These are phyloP conservation scores for Pangasius sanitwongsei DNA, from an alignment of 2,797 vertebrate species.

Conservation along the genomic window DNA sequence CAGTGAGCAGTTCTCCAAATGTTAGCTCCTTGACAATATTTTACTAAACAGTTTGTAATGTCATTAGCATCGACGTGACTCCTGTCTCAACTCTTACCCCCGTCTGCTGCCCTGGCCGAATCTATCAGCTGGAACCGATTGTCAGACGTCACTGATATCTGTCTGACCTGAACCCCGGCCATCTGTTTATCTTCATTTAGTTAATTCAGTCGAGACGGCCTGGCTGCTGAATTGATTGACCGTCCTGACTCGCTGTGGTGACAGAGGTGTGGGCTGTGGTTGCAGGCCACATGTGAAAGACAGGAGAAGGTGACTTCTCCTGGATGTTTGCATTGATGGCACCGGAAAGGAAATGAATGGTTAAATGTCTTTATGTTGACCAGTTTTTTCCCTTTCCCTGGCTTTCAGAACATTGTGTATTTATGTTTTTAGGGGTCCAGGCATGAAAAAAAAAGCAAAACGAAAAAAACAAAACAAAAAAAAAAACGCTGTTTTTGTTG, in stretches of 20 bases:
- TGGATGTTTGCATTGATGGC: neutral
- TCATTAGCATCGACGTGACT: constrained; percentile 61
- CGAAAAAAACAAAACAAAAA: neutral
- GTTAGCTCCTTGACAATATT: constrained; percentile 64
- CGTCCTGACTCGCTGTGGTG: neutral
- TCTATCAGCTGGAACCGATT: constrained; percentile 55
- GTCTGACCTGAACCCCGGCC: constrained; percentile 51
- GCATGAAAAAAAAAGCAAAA: neutral
- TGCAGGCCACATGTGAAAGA: constrained; percentile 11
- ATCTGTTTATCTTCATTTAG: constrained; percentile 59
- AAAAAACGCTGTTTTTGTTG: neutral
- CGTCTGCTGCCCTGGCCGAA: constrained; percentile 42
- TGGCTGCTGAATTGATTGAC: constrained; percentile 35
- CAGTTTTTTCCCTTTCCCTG: neutral
- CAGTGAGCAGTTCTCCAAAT: constrained; percentile 62
- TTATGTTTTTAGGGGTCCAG: neutral
- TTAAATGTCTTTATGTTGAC: neutral
- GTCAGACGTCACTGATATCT: constrained; percentile 53
- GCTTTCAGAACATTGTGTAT: neutral
- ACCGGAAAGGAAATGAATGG: neutral
- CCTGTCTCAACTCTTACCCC: constrained; percentile 48
- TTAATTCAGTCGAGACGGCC: constrained; percentile 49
- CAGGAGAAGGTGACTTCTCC: constrained; percentile 14
- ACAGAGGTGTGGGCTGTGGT: constrained; percentile 39
- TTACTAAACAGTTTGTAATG: constrained; percentile 62